phyloP scores from a whole-genome alignment of 2,888 invertebrate genomes.

The Clepsis dumicolana region DNA sequence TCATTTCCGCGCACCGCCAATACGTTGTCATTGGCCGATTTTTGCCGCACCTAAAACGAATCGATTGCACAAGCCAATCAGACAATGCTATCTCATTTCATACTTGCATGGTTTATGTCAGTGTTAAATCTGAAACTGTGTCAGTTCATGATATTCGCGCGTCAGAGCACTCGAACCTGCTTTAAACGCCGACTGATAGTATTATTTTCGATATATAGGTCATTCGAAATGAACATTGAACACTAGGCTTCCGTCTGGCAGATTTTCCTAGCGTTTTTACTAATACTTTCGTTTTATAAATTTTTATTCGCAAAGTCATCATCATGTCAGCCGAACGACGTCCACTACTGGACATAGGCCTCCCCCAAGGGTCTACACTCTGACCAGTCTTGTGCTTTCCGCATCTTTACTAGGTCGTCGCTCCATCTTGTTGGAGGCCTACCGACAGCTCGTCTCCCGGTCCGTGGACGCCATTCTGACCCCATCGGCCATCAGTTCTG shows the following conservation, averaged over 20 bases:
- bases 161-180: slow-evolving; percentile 40
- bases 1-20: background rate
- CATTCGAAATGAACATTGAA: slow-evolving; percentile 18
- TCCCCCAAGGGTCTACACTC: too few species aligned
- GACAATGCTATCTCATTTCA: slow-evolving; percentile 1
- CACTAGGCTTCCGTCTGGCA: background rate
- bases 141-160: slow-evolving; percentile 30
- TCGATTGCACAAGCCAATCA: background rate
- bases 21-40: background rate
- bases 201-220: slow-evolving; percentile 30
- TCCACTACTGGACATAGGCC: too few species aligned
- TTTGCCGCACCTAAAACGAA: background rate
- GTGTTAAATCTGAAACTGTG: slow-evolving; percentile 32
- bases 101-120: slow-evolving; percentile 18
- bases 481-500: too few species aligned
- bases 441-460: too few species aligned
- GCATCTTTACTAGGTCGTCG: too few species aligned
- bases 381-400: too few species aligned
- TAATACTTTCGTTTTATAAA: background rate
- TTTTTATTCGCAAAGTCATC: too few species aligned
- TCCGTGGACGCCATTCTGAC: too few species aligned
- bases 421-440: too few species aligned
- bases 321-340: too few species aligned
- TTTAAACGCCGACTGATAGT: background rate
- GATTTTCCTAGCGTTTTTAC: background rate